phyloP scores from a whole-genome alignment of 2,797 vertebrate genomes.

The Eutrigla gurnardus region DNA sequence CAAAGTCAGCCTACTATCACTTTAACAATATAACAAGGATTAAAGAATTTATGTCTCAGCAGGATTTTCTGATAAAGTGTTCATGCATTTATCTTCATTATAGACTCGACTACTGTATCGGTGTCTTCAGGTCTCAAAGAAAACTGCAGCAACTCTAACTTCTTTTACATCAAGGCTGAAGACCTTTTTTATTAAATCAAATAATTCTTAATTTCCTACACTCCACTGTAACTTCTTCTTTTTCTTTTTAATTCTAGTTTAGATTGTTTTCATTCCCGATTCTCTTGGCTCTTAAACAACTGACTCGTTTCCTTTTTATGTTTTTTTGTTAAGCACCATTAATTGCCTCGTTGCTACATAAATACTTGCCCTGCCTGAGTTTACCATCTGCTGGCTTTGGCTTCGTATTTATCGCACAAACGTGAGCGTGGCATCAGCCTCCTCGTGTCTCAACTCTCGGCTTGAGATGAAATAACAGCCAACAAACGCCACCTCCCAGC shows the following conservation, averaged over 20 bases:
- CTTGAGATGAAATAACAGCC: too few species aligned
- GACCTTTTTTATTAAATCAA: not conserved
- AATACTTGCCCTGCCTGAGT: not conserved
- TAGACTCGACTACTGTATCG: not conserved
- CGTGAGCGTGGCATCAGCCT: not conserved
- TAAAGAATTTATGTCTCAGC: not conserved
- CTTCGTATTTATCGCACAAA: not conserved
- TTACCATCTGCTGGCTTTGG: not conserved
- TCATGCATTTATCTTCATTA: not conserved
- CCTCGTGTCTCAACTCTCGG: not conserved
- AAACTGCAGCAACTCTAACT: not conserved
- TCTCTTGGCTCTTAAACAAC: not conserved
- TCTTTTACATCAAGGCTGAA: not conserved
- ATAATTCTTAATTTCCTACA: not conserved
- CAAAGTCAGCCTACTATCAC: not conserved
- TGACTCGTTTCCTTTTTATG: not conserved
- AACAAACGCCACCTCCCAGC: not conserved
- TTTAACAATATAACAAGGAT: not conserved
- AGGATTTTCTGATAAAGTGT: not conserved
- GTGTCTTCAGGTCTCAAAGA: not conserved
- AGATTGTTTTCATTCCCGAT: not conserved
- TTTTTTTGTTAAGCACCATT: not conserved
- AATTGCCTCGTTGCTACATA: not conserved
- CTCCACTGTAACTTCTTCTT: too few species aligned
- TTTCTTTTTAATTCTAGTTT: not conserved